Conservation (phyloP, 2,888 invertebrate species). For the Protonemura montana region DNA sequence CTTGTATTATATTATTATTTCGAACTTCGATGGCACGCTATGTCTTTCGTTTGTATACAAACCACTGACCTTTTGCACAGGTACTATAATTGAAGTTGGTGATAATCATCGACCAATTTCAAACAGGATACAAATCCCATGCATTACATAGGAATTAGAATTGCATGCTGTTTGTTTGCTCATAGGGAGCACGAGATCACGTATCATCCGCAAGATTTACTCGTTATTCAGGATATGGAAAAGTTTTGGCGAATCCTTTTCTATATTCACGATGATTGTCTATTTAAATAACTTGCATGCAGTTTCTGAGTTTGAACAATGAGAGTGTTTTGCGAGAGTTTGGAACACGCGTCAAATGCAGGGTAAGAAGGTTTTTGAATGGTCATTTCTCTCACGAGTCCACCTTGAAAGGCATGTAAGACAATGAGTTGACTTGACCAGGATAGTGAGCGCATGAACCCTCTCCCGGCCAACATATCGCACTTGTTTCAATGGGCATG, state of each 20-base stretch:
- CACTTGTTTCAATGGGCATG: not conserved
- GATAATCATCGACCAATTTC: not conserved
- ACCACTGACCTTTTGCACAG: not conserved
- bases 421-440: slow-evolving; percentile 13
- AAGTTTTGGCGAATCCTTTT: slow-evolving; percentile 17
- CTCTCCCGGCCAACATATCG: not conserved
- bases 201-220: not conserved
- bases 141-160: not conserved
- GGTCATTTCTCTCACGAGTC: slow-evolving; percentile 26
- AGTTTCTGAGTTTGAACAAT: slow-evolving; percentile 22
- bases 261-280: not conserved
- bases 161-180: not conserved
- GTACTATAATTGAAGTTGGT: not conserved
- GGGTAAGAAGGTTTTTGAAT: slow-evolving; percentile 7
- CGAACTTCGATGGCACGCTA: not conserved
- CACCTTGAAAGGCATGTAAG: not conserved
- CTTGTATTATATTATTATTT: not conserved
- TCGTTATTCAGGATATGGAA: slow-evolving; percentile 18
- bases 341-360: slow-evolving; percentile 2
- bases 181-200: not conserved
- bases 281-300: not conserved
- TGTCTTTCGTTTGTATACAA: not conserved
- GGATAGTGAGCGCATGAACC: not conserved
- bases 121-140: not conserved
- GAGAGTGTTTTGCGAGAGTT: not conserved